Conservation (phyloP, 2,888 invertebrate genomes). For the Rhimphoctona megacephalus region DNA sequence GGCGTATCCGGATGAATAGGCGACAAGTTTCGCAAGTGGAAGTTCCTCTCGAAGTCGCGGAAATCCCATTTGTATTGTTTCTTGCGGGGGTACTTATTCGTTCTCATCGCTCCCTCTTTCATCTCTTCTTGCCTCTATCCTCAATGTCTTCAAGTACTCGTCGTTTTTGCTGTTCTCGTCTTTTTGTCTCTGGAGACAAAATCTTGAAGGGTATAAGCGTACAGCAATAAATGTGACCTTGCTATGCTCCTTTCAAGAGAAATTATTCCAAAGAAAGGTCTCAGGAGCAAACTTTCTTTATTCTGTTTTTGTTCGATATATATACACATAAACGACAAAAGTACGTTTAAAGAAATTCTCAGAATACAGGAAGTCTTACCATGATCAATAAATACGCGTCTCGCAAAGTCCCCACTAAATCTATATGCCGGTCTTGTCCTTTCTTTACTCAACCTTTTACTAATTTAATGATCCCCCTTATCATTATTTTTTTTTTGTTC, state of each 20-base stretch:
- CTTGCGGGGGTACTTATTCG: constrained; percentile 58
- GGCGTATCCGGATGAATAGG: constrained; percentile 34
- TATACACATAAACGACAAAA: not conserved
- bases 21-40: constrained; percentile 57
- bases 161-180: constrained; percentile 28
- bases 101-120: constrained; percentile 5
- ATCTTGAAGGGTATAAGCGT: constrained; percentile 11
- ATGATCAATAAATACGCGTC: not conserved
- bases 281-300: constrained; percentile 48
- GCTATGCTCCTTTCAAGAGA: constrained; percentile 8
- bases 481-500: not conserved
- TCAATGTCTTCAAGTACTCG: constrained; percentile 3
- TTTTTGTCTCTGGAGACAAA: constrained; percentile 43
- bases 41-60: constrained; percentile 50
- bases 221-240: constrained; percentile 26
- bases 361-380: not conserved
- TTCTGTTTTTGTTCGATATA: constrained; percentile 2
- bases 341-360: not conserved
- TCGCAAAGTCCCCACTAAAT: not conserved
- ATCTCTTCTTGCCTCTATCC: not conserved
- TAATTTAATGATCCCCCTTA: not conserved
- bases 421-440: not conserved
- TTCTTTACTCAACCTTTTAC: not conserved
- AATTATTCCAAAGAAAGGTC: constrained; percentile 50
- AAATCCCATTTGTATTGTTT: constrained; percentile 67